Evolutionary conservation across 1,140 invertebrate genomes (phyloP), one percentile per base, ranked within the genome.

Genomic region (Ectropis grisescens): DNA sequence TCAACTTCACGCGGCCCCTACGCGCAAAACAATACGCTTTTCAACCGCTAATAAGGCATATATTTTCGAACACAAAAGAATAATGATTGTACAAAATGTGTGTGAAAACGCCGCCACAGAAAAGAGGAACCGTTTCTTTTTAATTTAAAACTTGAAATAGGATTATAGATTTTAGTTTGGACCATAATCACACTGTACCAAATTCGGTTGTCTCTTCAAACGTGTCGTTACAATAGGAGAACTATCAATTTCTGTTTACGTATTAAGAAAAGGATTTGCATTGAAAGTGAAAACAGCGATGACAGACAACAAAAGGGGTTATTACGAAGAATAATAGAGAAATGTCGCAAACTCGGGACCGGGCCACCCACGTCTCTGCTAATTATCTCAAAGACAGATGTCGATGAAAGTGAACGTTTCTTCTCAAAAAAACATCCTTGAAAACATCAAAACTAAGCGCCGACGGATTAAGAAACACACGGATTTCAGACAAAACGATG

Each of bases 351-450:
- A 37, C 48, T 47, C 46, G 44, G 48, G 37, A 36, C 26, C 12
- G 33, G 67, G 29, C 69, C 72, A 78, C 69, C 65, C 72, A 57
- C 16, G 8, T 19, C 16, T 8, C 16, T 4, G 16, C 16, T 19
- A 60, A 69, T 70, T 68, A 70, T 64, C 51, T 32, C 39, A 45
- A 48, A 66, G 65, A 72, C 72, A 78, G 65, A 69, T 78, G 71
- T 62, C 59, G 16, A 19, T 42, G 56, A 69, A 64, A 70, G 62
- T 48, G 58, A 70, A 57, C 39, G 53, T 41, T 37, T 47, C 16
- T 8, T 19, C 16, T 19, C 47, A 41, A 58, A 69, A 69, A 75
- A 74, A 69, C 49, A 55, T 47, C 42, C 43, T 47, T 41, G 30
- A 48, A 37, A 41, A 70, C 67, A 53, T 75, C 67, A 69, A 67